phyloP scores from a whole-genome alignment of 2,797 vertebrate species.

The Thamnophis elegans region DNA sequence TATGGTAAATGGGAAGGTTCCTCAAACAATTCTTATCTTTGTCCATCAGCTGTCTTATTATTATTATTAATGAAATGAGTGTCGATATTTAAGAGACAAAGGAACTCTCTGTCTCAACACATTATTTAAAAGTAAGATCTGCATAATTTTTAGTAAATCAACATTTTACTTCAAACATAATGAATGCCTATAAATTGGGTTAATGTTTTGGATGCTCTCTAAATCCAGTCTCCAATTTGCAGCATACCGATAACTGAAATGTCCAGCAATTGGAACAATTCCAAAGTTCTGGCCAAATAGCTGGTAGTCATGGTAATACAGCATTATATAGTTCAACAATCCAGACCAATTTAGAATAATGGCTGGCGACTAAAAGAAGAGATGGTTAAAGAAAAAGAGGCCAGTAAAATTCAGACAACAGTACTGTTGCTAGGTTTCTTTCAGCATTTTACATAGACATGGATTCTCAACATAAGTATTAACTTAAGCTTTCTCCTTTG shows the following conservation, averaged over 20 bases:
- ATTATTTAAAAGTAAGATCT: neutral
- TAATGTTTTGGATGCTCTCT: neutral
- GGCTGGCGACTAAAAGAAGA: neutral
- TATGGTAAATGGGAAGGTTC: neutral
- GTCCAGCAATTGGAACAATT: neutral
- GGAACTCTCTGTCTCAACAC: neutral
- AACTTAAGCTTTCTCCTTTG: neutral
- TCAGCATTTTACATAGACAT: neutral
- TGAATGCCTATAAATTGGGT: neutral
- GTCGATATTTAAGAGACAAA: neutral
- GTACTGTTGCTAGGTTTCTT: neutral
- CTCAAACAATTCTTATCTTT: neutral
- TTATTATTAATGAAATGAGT: neutral
- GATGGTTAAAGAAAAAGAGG: neutral
- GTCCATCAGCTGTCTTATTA: neutral
- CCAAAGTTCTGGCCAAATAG: neutral
- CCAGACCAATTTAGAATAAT: neutral
- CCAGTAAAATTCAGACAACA: neutral
- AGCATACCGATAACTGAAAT: neutral
- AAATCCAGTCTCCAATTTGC: neutral
- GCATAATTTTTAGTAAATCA: neutral
- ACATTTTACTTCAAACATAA: neutral
- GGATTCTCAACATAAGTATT: neutral
- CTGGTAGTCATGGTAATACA: constrained; percentile 9
- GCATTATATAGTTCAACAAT: neutral